These are phyloP conservation scores for Nasonia giraulti DNA, from an alignment of 1,140 invertebrate genomes.

Conservation along the genomic window DNA sequence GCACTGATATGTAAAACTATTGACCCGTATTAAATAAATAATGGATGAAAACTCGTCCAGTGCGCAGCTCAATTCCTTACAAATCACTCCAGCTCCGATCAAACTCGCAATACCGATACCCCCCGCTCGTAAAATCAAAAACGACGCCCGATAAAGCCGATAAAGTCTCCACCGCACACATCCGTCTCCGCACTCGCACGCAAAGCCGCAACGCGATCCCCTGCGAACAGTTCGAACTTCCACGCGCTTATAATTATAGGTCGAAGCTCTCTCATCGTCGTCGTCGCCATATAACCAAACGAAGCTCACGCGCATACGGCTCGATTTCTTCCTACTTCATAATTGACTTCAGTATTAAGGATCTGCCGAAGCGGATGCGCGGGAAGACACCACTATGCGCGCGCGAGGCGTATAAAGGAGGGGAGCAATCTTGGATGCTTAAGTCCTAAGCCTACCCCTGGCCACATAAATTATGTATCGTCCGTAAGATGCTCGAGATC, in stretches of 20 bases:
- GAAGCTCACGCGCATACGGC: background rate
- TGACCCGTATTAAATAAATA: too few species aligned
- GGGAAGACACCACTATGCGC: background rate
- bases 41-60: too few species aligned
- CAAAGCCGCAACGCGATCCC: background rate
- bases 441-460: conserved; percentile 70
- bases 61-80: too few species aligned
- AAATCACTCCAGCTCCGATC: too few species aligned
- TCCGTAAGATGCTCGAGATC: conserved; percentile 73
- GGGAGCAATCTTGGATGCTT: conserved; percentile 50
- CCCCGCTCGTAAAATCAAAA: too few species aligned
- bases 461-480: conserved; percentile 76
- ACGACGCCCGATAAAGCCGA: background rate
- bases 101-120: too few species aligned
- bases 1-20: too few species aligned
- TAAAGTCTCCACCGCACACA: background rate
- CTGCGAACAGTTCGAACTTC: background rate
- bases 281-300: background rate
- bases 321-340: conserved; percentile 47
- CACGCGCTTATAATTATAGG: too few species aligned
- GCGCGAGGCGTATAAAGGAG: background rate
- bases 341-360: conserved; percentile 39
- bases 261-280: background rate
- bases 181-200: too few species aligned
- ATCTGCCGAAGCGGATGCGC: conserved; percentile 36